phyloP scores from a whole-genome alignment of 2,888 invertebrate genomes.

The Mylabris sibirica region DNA sequence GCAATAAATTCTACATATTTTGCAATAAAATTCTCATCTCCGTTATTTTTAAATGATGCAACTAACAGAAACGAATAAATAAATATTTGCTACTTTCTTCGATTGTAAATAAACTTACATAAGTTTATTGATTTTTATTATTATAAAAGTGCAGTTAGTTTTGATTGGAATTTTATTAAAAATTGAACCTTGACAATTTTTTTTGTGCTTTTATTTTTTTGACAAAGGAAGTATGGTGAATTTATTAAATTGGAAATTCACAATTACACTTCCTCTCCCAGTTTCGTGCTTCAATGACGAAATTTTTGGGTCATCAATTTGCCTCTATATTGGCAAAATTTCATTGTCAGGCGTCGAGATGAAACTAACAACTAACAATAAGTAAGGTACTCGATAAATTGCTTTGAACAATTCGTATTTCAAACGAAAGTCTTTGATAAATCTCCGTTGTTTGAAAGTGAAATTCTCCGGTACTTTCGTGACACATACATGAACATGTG shows the following conservation, averaged over 20 bases:
- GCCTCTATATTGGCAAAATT: not conserved
- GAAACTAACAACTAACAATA: too few species aligned
- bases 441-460: not conserved
- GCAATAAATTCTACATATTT: slow-evolving; percentile 9
- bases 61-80: not conserved
- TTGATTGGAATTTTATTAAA: not conserved
- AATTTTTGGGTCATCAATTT: not conserved
- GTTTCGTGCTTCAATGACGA: not conserved
- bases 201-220: not conserved
- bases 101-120: not conserved
- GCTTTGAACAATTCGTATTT: too few species aligned
- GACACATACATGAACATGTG: not conserved
- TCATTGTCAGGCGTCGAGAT: too few species aligned
- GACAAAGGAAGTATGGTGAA: not conserved
- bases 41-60: not conserved
- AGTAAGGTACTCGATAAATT: too few species aligned
- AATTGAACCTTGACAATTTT: too few species aligned
- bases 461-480: not conserved
- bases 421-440: not conserved
- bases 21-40: slow-evolving; percentile 7
- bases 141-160: not conserved
- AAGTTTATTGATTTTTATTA: not conserved
- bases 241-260: not conserved
- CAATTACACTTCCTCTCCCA: not conserved
- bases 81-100: not conserved